A percentile compares a stretch with the other conserved stretches of the same genome.
Evolutionary conservation across 2,797 vertebrate species (phyloP).

Genomic region (Spinibarbus caldwelli): DNA sequence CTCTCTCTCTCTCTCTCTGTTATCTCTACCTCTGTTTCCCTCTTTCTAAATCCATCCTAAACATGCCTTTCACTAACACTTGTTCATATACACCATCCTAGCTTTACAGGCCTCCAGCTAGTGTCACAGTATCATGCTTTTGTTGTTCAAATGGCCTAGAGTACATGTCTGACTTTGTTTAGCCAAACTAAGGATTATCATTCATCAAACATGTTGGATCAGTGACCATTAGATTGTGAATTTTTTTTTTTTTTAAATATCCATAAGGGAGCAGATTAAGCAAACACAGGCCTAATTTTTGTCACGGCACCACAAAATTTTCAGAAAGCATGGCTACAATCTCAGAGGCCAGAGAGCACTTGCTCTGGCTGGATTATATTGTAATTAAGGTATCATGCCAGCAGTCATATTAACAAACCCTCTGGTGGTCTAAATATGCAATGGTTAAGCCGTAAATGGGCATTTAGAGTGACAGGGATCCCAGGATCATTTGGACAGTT

Average conservation of each 20-base stretch:
- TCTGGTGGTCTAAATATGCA: slow-evolving; percentile 50
- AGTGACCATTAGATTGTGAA: slow-evolving; percentile 35
- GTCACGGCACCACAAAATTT: neutral
- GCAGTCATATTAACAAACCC: slow-evolving; percentile 51
- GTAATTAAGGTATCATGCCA: slow-evolving; percentile 62
- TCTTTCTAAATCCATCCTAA: neutral
- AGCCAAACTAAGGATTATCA: slow-evolving; percentile 38
- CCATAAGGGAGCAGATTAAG: slow-evolving; percentile 44
- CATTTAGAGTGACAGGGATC: slow-evolving; percentile 59
- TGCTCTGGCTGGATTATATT: slow-evolving; percentile 51
- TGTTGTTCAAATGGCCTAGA: slow-evolving; percentile 9
- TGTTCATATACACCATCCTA: slow-evolving; percentile 8
- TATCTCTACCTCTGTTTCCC: neutral
- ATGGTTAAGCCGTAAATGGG: slow-evolving; percentile 66
- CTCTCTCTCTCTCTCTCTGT: slow-evolving; percentile 5
- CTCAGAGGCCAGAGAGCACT: slow-evolving; percentile 30
- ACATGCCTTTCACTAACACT: slow-evolving; percentile 1
- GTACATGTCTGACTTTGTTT: slow-evolving; percentile 1
- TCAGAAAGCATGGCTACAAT: slow-evolving; percentile 10
- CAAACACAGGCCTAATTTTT: slow-evolving; percentile 42
- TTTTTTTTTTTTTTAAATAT: slow-evolving; percentile 18
- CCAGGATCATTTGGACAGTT: slow-evolving; percentile 41
- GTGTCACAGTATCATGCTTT: slow-evolving; percentile 31
- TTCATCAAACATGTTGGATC: slow-evolving; percentile 41
- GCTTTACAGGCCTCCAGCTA: neutral